Percentiles rank a stretch among this genome's conserved stretches.
Evolutionary conservation across 2,888 invertebrate genomes (phyloP).

Genomic region (Trachelus troglodyta): DNA sequence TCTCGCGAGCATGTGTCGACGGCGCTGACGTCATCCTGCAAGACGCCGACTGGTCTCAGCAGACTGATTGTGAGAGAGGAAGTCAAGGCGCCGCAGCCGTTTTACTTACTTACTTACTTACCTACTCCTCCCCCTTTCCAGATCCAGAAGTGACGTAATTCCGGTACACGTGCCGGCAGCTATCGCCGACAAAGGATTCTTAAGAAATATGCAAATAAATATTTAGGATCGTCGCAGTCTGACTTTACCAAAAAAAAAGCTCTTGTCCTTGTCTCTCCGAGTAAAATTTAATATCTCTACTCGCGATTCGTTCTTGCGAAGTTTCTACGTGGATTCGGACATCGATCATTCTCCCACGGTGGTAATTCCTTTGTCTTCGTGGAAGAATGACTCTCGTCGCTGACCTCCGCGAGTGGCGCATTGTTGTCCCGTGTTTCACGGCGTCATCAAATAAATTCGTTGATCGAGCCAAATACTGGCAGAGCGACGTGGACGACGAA

Average conservation of each 20-base stretch:
- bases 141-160: conserved; percentile 8
- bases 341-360: background rate
- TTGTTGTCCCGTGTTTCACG: conserved; percentile 25
- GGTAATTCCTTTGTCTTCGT: conserved; percentile 39
- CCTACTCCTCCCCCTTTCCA: background rate
- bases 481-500: background rate
- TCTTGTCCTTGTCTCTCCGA: background rate
- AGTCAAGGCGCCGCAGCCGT: background rate
- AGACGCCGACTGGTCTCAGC: conserved; percentile 21
- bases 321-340: background rate
- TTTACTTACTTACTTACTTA: background rate
- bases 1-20: conserved; percentile 39
- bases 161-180: conserved; percentile 6
- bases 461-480: conserved; percentile 33
- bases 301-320: background rate
- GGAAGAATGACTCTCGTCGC: background rate
- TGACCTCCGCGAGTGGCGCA: conserved; percentile 2
- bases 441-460: conserved; percentile 42
- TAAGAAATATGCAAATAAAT: background rate
- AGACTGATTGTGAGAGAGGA: conserved; percentile 5
- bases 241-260: background rate
- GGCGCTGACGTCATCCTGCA: conserved; percentile 40
- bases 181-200: background rate
- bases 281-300: background rate
- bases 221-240: background rate